Evolutionary conservation across 2,888 invertebrate species (phyloP).

Genomic region (Lymantria monacha): DNA sequence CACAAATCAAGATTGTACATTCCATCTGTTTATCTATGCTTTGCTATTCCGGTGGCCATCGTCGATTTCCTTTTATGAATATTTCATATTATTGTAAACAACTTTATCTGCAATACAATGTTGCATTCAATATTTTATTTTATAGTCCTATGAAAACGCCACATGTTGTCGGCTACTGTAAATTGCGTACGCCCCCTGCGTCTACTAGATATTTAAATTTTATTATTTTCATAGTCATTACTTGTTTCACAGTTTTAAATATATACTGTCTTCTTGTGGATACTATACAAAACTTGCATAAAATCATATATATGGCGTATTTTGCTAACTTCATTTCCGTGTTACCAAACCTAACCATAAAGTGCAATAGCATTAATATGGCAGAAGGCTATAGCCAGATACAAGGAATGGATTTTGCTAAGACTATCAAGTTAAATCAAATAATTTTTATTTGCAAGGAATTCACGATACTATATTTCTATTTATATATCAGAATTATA

Average conservation of each 20-base stretch:
- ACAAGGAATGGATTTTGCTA: too few species aligned
- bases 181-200: constrained; percentile 36
- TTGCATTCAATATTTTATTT: constrained; percentile 63
- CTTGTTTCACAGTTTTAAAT: not conserved
- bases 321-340: too few species aligned
- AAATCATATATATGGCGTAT: too few species aligned
- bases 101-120: constrained; percentile 68
- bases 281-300: too few species aligned
- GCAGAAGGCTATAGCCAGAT: too few species aligned
- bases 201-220: constrained; percentile 23
- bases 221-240: constrained; percentile 28
- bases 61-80: constrained; percentile 70
- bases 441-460: too few species aligned
- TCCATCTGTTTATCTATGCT: constrained; percentile 43
- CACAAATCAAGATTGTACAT: constrained; percentile 46
- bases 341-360: too few species aligned
- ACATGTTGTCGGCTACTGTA: constrained; percentile 42
- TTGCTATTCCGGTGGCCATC: constrained; percentile 56
- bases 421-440: too few species aligned
- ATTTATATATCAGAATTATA: too few species aligned
- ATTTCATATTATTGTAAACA: constrained; percentile 76
- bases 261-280: too few species aligned
- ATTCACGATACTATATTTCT: too few species aligned
- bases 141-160: constrained; percentile 55
- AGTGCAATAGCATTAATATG: too few species aligned